Percentiles rank a stretch among this genome's conserved stretches.
phyloP scores from a whole-genome alignment of 1,140 invertebrate species.

The Magallana ariakensis region DNA sequence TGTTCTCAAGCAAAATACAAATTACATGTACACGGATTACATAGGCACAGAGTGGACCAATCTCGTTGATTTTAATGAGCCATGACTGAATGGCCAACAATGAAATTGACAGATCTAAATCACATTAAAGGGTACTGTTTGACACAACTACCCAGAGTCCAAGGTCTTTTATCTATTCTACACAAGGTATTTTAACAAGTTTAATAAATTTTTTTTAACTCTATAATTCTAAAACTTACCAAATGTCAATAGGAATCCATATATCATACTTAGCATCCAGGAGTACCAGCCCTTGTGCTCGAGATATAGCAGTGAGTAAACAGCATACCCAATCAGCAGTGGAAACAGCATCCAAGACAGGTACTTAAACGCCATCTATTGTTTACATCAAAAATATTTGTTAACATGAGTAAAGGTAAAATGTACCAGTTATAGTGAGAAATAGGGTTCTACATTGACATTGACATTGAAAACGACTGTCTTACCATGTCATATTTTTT shows the following conservation, averaged over 20 bases:
- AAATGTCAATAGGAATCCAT: conserved; percentile 98
- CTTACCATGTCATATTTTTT: conserved; percentile 92
- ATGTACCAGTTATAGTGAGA: not conserved
- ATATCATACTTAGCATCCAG: conserved; percentile 93
- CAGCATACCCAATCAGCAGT: conserved; percentile 92
- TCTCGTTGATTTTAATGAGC: too few species aligned
- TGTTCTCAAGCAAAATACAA: too few species aligned
- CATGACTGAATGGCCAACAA: too few species aligned
- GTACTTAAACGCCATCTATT: conserved; percentile 93
- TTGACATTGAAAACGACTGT: not conserved
- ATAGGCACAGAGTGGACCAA: too few species aligned
- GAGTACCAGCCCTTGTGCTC: conserved; percentile 99
- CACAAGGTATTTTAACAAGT: too few species aligned
- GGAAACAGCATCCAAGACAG: conserved; percentile 97
- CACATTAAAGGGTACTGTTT: too few species aligned
- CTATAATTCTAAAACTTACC: conserved; percentile 81
- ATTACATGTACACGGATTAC: too few species aligned
- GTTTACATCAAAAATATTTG: not conserved
- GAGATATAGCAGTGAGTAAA: conserved; percentile 97
- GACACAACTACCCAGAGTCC: too few species aligned
- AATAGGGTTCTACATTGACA: not conserved
- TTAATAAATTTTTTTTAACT: too few species aligned
- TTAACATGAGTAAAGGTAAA: not conserved
- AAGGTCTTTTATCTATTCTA: too few species aligned
- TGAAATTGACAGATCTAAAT: too few species aligned